Base-by-base conservation (phyloP, 2,888 invertebrate genomes). In the Tenodera sinensis region DNA sequence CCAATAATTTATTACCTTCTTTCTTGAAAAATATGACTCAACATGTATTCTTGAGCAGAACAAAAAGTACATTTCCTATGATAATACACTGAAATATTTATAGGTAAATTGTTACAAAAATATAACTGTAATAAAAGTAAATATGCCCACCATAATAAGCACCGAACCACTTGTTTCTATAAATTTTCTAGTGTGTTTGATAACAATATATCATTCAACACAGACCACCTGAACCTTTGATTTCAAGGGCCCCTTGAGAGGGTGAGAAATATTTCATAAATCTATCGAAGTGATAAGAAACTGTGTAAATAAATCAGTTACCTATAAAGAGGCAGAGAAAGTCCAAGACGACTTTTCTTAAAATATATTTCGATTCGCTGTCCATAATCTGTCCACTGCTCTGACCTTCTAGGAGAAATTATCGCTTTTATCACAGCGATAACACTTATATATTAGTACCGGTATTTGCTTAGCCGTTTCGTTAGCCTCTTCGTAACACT, bases 281-380 rank as follows among this genome's bases (percentile, higher is more conserved):
- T 30, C 30, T 30, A 30, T 30, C 4, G 3, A 30, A 30, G 30
- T 30, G 30, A 30, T 20, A 20, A 71, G 25, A 71, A 71, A 4
- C 6, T 71, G 27, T 71, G 27, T 71, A 25, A 47, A 85, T n/a
- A 27, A 81, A 71, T 20, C 84, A 28, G 96, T 96, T 93, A 97
- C 97, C 96, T 92, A 96, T 94, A 92, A 95, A 94, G 90, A 97
- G 92, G 92, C 97, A 95, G 90, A 94, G 92, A 92, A 96, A 94
- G 94, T 97, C 97, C 92, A 96, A 93, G 91, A 95, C 92, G 91
- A 96, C 94, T 94, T 96, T 96, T 92, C 95, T 94, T 92, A 96
- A 92, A 92, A 96, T 93, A 91, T 94, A 93, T 92, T 93, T 94
- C 84, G 95, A 94, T 91, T 95, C 94, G 92, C 94, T 94, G 92